Evolutionary conservation across 2,797 vertebrate species (phyloP), one percentile per base, ranked within the genome.

Genomic region (Falco rusticolus): DNA sequence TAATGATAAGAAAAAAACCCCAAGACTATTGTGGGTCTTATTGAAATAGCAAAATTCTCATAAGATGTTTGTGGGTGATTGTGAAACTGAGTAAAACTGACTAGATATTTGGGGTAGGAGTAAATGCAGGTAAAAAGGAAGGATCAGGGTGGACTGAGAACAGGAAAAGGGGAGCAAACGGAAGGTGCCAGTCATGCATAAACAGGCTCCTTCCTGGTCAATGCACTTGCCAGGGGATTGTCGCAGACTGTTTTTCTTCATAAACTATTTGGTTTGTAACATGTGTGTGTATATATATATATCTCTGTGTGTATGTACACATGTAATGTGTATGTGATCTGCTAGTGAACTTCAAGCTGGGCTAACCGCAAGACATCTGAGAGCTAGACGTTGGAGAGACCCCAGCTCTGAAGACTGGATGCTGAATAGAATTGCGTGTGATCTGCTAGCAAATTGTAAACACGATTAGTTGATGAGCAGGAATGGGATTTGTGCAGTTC

Each of bases 121-220:
- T 71, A 84, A 84, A 76, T n/a, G 39, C 69, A 84, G 59, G 72
- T 28, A 68, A 87, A 87, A 81, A 41, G 39, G 41, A 84, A 81
- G 25, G 34, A 76, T 54, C n/a, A 48, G 41, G 31, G 21, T n/a
- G n/a, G 60, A 64, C 16, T 9, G 39, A 75, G 43, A 77, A 47
- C 3, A 84, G 21, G 25, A 48, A 77, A 56, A 24, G 4, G 2
- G 3, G 11, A 9, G 6, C 2, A 72, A 71, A 69, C 11, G 22
- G 29, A 65, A 47, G 21, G 34, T 84, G 48, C n/a, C 4, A 1
- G 31, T 51, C 4, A 33, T 7, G 21, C 37, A 64, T 65, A 21
- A 92, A 50, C 34, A 77, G 34, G 39, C 16, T 77, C 20, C 48
- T 51, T 77, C 20, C 48, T 51, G 45, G 45, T 47, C 56, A 54